phyloP scores from a whole-genome alignment of 2,113 vertebrate species.

The Isurus oxyrinchus region DNA sequence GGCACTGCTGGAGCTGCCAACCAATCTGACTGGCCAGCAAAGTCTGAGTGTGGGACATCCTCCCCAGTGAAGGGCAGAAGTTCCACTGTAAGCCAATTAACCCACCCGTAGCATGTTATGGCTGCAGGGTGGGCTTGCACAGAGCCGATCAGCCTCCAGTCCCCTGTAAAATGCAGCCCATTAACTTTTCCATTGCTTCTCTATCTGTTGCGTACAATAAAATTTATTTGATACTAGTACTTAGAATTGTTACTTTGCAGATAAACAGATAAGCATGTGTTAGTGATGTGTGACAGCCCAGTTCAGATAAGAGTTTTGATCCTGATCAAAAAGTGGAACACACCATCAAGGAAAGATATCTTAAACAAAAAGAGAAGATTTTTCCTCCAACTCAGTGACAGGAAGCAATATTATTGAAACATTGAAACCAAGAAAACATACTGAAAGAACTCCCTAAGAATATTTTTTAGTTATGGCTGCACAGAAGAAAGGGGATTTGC shows the following conservation, averaged over 20 bases:
- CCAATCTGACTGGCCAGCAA: too few relatives aligned
- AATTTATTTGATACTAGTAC: background rate
- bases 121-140: too few relatives aligned
- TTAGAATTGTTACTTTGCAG: background rate
- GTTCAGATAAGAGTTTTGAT: background rate
- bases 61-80: too few relatives aligned
- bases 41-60: too few relatives aligned
- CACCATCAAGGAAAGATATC: background rate
- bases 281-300: background rate
- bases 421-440: background rate
- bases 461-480: background rate
- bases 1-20: too few relatives aligned
- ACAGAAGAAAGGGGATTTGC: background rate
- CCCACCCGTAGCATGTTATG: too few relatives aligned
- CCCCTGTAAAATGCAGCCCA: too few relatives aligned
- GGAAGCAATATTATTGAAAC: background rate
- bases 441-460: background rate
- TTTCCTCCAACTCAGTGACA: background rate
- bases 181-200: background rate
- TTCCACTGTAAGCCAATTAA: too few relatives aligned
- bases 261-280: background rate
- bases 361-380: background rate
- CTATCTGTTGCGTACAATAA: background rate
- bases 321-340: background rate
- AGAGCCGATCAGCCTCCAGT: too few relatives aligned